These are phyloP conservation scores for Andrena bicolor DNA, from an alignment of 2,888 invertebrate species.

Conservation along the genomic window DNA sequence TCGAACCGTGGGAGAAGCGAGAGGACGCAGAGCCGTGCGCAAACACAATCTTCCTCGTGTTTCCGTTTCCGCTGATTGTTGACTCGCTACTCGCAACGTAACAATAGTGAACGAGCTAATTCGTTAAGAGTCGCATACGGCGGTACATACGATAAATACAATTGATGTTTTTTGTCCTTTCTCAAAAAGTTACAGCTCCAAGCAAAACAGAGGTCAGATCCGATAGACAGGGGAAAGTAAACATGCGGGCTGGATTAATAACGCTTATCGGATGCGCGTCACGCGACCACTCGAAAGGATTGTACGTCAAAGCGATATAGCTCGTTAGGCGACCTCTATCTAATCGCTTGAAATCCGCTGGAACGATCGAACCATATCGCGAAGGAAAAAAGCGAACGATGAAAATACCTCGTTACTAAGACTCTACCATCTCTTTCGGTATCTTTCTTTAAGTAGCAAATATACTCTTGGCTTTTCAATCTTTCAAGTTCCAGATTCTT, in stretches of 20 bases:
- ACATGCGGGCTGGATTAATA: conserved; percentile 5
- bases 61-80: conserved; percentile 18
- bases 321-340: conserved; percentile 23
- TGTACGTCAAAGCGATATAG: conserved; percentile 24
- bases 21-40: conserved; percentile 4
- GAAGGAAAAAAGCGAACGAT: conserved; percentile 44
- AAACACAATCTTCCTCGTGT: background rate
- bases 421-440: background rate
- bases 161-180: no score
- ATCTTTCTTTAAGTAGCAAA: background rate
- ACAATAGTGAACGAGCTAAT: conserved; percentile 28
- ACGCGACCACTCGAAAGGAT: conserved; percentile 29
- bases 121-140: conserved; percentile 18
- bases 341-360: conserved; percentile 25
- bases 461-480: background rate
- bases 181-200: background rate
- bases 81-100: conserved; percentile 36
- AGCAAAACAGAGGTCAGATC: conserved; percentile 27
- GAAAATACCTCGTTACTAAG: conserved; percentile 22
- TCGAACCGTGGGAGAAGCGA: conserved; percentile 28
- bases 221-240: conserved; percentile 30
- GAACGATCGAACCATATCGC: conserved; percentile 33
- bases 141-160: conserved; percentile 10
- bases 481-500: background rate
- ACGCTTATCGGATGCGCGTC: conserved; percentile 34